phyloP scores from a whole-genome alignment of 2,888 invertebrate genomes.

The Polymixis lichenea region DNA sequence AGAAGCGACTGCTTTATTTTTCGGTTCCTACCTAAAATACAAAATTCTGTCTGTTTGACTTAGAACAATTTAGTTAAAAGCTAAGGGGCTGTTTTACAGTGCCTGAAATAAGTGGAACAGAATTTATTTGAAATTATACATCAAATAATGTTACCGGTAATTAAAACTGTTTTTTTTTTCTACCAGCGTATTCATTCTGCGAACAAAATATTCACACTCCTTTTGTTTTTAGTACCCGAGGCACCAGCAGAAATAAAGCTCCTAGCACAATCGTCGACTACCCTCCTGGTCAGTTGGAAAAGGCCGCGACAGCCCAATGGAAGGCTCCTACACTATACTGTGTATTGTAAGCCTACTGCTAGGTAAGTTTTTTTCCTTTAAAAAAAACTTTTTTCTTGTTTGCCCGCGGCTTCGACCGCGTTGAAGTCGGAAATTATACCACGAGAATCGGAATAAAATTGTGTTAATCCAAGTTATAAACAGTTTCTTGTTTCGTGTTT shows the following conservation, averaged over 20 bases:
- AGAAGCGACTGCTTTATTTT: too few species aligned
- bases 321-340: conserved; percentile 94
- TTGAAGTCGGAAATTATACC: too few species aligned
- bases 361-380: too few species aligned
- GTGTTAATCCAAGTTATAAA: too few species aligned
- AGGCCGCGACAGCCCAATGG: conserved; percentile 95
- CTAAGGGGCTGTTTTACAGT: background rate
- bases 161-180: too few species aligned
- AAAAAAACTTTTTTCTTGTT: too few species aligned
- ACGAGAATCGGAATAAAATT: too few species aligned
- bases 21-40: too few species aligned
- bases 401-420: too few species aligned
- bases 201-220: background rate
- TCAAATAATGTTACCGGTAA: too few species aligned
- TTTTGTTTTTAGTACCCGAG: conserved; percentile 93
- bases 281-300: conserved; percentile 96
- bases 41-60: background rate
- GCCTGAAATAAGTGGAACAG: background rate
- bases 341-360: conserved; percentile 91
- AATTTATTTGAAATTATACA: background rate
- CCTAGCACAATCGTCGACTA: conserved; percentile 94
- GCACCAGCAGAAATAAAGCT: conserved; percentile 96
- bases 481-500: too few species aligned
- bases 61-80: background rate
- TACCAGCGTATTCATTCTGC: too few species aligned